Evolutionary conservation across 1,140 invertebrate species (phyloP).

Genomic region (Centruroides sculpturatus): DNA sequence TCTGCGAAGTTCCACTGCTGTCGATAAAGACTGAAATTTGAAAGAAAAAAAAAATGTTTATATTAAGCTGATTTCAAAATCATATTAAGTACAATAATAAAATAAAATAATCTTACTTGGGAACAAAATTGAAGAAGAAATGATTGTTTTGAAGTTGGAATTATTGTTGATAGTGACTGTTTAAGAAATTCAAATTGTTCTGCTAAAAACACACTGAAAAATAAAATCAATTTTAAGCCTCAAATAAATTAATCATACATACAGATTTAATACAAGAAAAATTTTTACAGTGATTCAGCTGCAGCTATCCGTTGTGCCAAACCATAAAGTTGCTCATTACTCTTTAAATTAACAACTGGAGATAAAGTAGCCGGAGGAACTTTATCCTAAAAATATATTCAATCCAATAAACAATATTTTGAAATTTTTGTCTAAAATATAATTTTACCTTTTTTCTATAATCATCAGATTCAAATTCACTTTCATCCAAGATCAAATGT

Average conservation of each 20-base stretch:
- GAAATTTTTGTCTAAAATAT: conserved; percentile 1
- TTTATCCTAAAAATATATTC: conserved; percentile 19
- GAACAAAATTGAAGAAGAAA: conserved; percentile 59
- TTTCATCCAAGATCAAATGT: conserved; percentile 37
- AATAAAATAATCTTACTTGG: conserved; percentile 8
- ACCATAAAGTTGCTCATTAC: conserved; percentile 58
- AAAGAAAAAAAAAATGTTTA: too few relatives aligned
- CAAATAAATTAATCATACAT: too few relatives aligned
- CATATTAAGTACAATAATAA: background rate
- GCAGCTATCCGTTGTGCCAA: conserved; percentile 73
- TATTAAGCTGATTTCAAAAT: too few relatives aligned
- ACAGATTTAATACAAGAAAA: background rate
- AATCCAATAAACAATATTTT: background rate
- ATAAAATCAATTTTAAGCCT: too few relatives aligned
- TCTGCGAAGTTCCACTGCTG: conserved; percentile 19
- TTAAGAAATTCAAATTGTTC: conserved; percentile 71
- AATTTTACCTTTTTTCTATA: conserved; percentile 11
- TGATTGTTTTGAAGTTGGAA: conserved; percentile 38
- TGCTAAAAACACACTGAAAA: conserved; percentile 56
- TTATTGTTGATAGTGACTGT: conserved; percentile 59
- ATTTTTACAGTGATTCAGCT: conserved; percentile 62
- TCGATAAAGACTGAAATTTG: too few relatives aligned
- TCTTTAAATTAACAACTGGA: conserved; percentile 50
- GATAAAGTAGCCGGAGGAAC: conserved; percentile 49
- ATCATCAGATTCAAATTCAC: conserved; percentile 5